Conservation (phyloP, 2,888 invertebrate species). For the Ophion ventricosus region DNA sequence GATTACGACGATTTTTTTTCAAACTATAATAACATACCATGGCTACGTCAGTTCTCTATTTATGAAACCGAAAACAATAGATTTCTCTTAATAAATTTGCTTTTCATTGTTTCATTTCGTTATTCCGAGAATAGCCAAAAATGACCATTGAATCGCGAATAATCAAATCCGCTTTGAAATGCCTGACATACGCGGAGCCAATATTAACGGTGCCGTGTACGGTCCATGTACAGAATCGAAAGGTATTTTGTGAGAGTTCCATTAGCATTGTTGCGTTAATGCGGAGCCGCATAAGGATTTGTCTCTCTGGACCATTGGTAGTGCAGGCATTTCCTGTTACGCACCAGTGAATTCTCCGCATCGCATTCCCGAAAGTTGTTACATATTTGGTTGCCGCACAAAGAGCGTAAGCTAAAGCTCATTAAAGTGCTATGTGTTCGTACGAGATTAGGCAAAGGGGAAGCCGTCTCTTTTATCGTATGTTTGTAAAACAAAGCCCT, state of each 20-base stretch:
- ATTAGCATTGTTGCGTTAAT: constrained; percentile 67
- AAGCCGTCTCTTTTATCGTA: constrained; percentile 28
- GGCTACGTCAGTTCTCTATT: neutral
- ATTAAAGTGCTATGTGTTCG: constrained; percentile 34
- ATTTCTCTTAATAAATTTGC: neutral
- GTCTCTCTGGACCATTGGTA: neutral
- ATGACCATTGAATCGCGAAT: neutral
- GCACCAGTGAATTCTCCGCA: neutral
- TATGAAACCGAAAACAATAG: neutral
- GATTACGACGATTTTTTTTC: no score
- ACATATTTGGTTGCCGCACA: constrained; percentile 46
- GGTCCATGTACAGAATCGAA: constrained; percentile 14
- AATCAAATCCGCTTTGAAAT: neutral
- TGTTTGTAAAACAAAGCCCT: neutral
- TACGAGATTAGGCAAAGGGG: constrained; percentile 16
- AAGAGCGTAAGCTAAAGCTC: constrained; percentile 34
- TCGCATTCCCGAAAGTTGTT: neutral
- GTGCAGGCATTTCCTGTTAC: constrained; percentile 29
- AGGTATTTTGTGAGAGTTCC: constrained; percentile 59
- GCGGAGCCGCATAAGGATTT: constrained; percentile 29
- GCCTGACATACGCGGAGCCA: neutral
- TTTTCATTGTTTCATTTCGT: neutral
- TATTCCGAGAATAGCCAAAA: neutral
- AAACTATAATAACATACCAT: neutral
- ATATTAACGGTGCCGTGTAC: neutral